Conservation (phyloP, 2,888 invertebrate genomes). For the Idaea straminata region DNA sequence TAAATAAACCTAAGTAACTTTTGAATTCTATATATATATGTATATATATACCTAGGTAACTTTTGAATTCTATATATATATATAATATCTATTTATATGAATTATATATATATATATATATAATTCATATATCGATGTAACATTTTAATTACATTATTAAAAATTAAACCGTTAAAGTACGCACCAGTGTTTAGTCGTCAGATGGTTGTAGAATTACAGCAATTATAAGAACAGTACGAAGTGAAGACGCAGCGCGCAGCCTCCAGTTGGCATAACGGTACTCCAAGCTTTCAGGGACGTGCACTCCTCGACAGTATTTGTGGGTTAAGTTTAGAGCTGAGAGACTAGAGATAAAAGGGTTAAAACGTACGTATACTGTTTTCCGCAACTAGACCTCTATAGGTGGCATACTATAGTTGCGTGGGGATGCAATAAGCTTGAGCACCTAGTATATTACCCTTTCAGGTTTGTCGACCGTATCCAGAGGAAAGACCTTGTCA, state of each 20-base stretch:
- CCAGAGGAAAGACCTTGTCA: too few species aligned
- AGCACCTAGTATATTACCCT: too few species aligned
- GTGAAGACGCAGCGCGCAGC: constrained; percentile 40
- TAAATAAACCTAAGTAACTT: too few species aligned
- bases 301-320: constrained; percentile 20
- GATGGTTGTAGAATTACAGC: constrained; percentile 60
- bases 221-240: constrained; percentile 73
- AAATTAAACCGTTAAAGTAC: constrained; percentile 8
- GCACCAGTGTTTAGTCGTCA: constrained; percentile 35
- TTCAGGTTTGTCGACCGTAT: too few species aligned
- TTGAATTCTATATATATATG: too few species aligned
- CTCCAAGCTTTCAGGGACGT: constrained; percentile 42
- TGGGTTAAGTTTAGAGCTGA: constrained; percentile 28
- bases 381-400: too few species aligned
- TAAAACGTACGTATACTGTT: neutral
- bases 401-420: too few species aligned
- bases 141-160: neutral
- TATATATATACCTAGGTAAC: too few species aligned
- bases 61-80: too few species aligned
- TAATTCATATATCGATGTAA: neutral
- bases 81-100: too few species aligned
- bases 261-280: constrained; percentile 66
- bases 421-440: too few species aligned
- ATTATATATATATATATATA: too few species aligned
- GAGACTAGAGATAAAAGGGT: neutral